Evolutionary conservation across 2,113 vertebrate genomes (phyloP).

Genomic region (Oreotrochilus melanogaster): DNA sequence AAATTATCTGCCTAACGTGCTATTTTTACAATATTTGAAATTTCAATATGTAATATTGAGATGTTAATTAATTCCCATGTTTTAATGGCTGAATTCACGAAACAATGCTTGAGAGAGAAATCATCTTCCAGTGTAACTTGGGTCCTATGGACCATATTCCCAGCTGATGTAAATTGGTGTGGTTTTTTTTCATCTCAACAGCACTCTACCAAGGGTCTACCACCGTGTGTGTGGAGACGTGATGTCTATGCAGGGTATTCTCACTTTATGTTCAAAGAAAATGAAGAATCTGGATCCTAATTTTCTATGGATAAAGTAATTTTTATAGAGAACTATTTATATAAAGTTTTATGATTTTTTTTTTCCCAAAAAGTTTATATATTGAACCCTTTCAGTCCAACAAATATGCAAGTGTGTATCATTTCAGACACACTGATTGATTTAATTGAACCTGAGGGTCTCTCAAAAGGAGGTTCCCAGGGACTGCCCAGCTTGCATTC

Average conservation of each 20-base stretch:
- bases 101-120: neutral
- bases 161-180: neutral
- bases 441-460: neutral
- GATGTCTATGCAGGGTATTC: neutral
- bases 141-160: conserved; percentile 56
- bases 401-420: neutral
- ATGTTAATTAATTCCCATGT: conserved; percentile 71
- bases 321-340: conserved; percentile 51
- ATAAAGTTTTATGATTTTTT: neutral
- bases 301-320: conserved; percentile 33
- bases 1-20: neutral
- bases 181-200: neutral
- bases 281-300: neutral
- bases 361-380: neutral
- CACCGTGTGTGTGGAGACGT: neutral
- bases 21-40: conserved; percentile 41
- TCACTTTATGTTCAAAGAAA: neutral
- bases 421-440: neutral
- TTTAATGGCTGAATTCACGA: conserved; percentile 74
- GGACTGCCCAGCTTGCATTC: neutral
- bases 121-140: neutral
- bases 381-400: neutral
- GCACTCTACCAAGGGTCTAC: neutral
- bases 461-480: neutral
- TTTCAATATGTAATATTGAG: conserved; percentile 75